phyloP scores from a whole-genome alignment of 2,888 invertebrate genomes.

The Dendrolimus pini region DNA sequence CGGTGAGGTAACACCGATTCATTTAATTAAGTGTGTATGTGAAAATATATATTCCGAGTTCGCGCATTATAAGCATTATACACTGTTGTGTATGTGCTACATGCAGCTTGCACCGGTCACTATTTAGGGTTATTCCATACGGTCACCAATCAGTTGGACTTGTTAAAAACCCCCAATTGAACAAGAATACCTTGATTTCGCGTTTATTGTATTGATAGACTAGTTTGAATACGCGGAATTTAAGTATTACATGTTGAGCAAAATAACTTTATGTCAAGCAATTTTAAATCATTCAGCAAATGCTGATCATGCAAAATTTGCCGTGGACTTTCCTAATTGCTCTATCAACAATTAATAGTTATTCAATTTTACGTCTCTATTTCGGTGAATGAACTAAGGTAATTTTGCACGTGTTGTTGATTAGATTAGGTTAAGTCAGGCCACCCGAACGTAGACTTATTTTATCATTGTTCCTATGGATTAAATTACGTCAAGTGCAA shows the following conservation, averaged over 20 bases:
- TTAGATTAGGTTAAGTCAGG: neutral
- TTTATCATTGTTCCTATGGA: neutral
- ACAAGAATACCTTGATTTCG: slow-evolving; percentile 51
- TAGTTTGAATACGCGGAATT: neutral
- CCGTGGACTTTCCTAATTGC: neutral
- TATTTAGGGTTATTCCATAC: slow-evolving; percentile 43
- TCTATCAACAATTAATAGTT: neutral
- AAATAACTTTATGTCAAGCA: slow-evolving; percentile 10
- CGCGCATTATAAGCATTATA: slow-evolving; percentile 53
- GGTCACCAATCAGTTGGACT: slow-evolving; percentile 33
- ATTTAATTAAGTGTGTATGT: slow-evolving; percentile 60
- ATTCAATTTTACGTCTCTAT: neutral
- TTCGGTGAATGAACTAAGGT: neutral
- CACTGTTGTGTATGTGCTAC: slow-evolving; percentile 28
- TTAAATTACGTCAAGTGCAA: neutral
- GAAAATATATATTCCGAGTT: slow-evolving; percentile 48
- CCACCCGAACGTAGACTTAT: neutral
- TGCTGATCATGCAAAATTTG: slow-evolving; percentile 7
- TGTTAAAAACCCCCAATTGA: slow-evolving; percentile 46
- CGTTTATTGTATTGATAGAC: slow-evolving; percentile 23
- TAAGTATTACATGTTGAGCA: neutral
- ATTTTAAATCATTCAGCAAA: slow-evolving; percentile 33
- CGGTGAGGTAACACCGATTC: slow-evolving; percentile 72
- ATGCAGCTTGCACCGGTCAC: slow-evolving; percentile 22
- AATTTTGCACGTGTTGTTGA: neutral